Evolutionary conservation across 2,888 invertebrate genomes (phyloP).

Genomic region (Ornithoptera alexandrae): DNA sequence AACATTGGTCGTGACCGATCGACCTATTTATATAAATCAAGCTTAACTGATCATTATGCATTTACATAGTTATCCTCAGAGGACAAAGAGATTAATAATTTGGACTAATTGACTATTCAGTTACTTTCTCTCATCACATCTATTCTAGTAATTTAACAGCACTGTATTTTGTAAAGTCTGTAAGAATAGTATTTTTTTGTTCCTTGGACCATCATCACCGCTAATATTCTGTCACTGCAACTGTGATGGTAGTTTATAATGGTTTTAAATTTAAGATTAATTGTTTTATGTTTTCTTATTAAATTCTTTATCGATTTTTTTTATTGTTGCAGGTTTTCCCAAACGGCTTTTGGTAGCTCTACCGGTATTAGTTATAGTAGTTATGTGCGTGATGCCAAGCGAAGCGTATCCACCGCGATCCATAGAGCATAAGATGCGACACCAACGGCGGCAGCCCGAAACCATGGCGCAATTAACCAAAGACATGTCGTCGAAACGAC

Average conservation of each 20-base stretch:
- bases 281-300: neutral
- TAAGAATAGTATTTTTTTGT: too few species aligned
- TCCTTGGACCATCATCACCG: too few species aligned
- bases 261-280: neutral
- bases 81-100: conserved; percentile 1
- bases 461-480: conserved; percentile 50
- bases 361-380: conserved; percentile 65
- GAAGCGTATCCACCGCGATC: conserved; percentile 50
- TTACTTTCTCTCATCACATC: neutral
- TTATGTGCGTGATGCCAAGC: conserved; percentile 66
- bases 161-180: too few species aligned
- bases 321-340: conserved; percentile 73
- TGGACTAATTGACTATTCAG: neutral
- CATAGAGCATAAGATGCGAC: conserved; percentile 57
- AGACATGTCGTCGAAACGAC: conserved; percentile 49
- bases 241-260: neutral
- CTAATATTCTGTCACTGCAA: neutral
- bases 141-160: too few species aligned
- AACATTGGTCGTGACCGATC: neutral
- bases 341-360: conserved; percentile 77
- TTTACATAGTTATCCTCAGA: neutral
- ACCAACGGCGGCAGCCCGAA: conserved; percentile 54
- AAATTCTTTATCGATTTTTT: conserved; percentile 31
- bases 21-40: neutral
- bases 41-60: neutral